Percentiles rank a stretch among this genome's conserved stretches.
These are phyloP conservation scores for Odocoileus virginianus DNA, from an alignment of 2,113 vertebrate species.

Conservation along the genomic window DNA sequence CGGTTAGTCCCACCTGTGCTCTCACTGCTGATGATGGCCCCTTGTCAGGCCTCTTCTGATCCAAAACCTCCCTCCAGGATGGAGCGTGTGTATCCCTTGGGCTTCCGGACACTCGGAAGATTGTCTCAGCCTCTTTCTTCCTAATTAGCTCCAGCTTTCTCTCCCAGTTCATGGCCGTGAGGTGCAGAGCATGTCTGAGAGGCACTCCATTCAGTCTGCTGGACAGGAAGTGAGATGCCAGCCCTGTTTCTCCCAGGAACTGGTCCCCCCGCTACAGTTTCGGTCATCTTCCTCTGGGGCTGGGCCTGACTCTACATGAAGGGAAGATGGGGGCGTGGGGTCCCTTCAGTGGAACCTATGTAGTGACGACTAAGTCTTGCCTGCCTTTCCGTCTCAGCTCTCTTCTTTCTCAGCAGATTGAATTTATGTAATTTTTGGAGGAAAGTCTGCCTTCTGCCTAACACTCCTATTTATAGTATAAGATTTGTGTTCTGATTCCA, in stretches of 20 bases:
- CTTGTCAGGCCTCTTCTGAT: neutral
- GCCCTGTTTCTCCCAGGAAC: neutral
- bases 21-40: accelerated
- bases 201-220: neutral
- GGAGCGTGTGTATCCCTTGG: neutral
- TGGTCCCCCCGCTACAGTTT: neutral
- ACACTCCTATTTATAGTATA: slow-evolving; percentile 21
- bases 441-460: neutral
- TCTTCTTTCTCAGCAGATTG: neutral
- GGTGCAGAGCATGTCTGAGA: neutral
- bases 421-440: neutral
- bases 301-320: no score
- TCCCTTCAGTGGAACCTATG: neutral
- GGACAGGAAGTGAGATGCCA: neutral
- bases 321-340: accelerated
- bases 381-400: neutral
- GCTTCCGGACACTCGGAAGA: neutral
- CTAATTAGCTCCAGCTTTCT: neutral
- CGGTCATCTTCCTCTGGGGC: neutral
- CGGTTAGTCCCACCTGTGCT: neutral
- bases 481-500: slow-evolving; percentile 2
- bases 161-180: neutral
- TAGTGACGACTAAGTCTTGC: neutral
- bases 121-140: neutral
- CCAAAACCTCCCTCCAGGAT: neutral